Evolutionary conservation across 2,888 invertebrate genomes (phyloP).

Genomic region (Rambutsinella grinnellia): DNA sequence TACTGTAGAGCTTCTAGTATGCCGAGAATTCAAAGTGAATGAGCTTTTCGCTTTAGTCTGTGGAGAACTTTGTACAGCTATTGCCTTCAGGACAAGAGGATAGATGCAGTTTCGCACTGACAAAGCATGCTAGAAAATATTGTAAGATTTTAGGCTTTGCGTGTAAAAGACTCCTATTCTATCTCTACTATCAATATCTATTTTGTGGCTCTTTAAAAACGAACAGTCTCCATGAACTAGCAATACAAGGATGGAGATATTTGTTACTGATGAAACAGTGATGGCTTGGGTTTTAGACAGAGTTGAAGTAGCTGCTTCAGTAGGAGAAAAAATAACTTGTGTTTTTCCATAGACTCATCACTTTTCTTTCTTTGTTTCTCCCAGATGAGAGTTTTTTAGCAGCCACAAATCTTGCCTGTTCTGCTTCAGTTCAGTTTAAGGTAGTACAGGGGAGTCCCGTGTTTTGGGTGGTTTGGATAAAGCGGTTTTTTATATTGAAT

Average conservation of each 20-base stretch:
- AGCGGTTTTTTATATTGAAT: no score
- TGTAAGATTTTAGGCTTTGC: background rate
- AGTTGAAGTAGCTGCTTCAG: no score
- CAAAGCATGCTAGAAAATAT: background rate
- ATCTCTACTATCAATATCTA: background rate
- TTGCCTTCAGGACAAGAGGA: slow-evolving; percentile 44
- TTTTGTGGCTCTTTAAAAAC: background rate
- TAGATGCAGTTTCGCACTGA: background rate
- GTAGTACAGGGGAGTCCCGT: no score
- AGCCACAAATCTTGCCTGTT: no score
- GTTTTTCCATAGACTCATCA: background rate
- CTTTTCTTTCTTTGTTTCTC: slow-evolving; percentile 1
- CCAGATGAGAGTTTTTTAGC: no score
- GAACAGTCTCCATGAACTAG: background rate
- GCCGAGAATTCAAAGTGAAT: background rate
- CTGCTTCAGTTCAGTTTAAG: no score
- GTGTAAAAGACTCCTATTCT: background rate
- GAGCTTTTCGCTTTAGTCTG: background rate
- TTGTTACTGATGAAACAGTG: no score
- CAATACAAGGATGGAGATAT: background rate
- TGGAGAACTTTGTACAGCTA: slow-evolving; percentile 6
- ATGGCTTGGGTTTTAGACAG: no score
- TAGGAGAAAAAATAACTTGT: background rate
- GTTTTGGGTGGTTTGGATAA: no score
- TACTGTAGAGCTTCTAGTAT: background rate